A percentile compares a stretch with the other conserved stretches of the same genome.
Evolutionary conservation across 1,140 invertebrate genomes (phyloP).

Genomic region (Drosophila hydei): DNA sequence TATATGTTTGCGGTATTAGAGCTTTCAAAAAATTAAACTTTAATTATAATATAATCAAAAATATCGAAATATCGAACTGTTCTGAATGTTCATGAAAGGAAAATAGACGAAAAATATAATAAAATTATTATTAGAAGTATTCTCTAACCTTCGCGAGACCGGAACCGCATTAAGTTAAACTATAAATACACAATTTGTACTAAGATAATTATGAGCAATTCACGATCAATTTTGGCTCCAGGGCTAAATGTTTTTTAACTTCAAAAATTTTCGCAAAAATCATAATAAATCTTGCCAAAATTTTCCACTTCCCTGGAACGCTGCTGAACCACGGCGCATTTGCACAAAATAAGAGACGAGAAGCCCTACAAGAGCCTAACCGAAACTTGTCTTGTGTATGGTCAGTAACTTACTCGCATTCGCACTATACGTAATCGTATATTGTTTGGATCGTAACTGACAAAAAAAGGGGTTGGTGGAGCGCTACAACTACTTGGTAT

Average conservation of each 20-base stretch:
- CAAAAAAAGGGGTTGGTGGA: background rate
- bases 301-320: conserved; percentile 11
- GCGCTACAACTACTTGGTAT: conserved; percentile 63
- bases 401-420: conserved; percentile 61
- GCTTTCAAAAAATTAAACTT: too few relatives aligned
- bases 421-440: conserved; percentile 35
- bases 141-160: background rate
- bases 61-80: background rate
- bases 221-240: background rate
- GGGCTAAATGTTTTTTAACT: too few relatives aligned
- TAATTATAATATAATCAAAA: too few relatives aligned
- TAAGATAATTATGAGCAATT: background rate
- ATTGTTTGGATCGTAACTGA: conserved; percentile 30
- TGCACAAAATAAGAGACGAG: conserved; percentile 24
- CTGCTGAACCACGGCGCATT: background rate
- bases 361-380: conserved; percentile 54
- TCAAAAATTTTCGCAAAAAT: too few relatives aligned
- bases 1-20: too few relatives aligned
- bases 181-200: background rate
- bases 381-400: conserved; percentile 74
- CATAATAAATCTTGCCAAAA: conserved; percentile 1
- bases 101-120: background rate
- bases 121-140: background rate
- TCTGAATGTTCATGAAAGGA: background rate
- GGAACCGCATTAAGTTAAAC: background rate